Base-by-base conservation (phyloP, 2,888 invertebrate species). In the Chesias legatella region DNA sequence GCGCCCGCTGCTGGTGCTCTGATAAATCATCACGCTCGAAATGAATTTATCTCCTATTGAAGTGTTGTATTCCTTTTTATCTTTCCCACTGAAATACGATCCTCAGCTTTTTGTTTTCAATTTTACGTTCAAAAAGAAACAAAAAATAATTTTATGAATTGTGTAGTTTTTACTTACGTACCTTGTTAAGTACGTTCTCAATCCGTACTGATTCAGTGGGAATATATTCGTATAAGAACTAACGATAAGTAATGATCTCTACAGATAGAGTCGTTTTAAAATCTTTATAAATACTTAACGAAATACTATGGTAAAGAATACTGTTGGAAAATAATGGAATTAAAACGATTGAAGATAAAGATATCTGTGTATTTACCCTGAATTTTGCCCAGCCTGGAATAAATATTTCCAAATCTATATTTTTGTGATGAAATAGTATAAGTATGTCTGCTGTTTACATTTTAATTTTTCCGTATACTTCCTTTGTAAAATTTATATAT, bases 231-330 rank as follows among this genome's bases (percentile, higher is more conserved):
- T 68, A 56, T 55, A 48, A 60, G 57, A 63, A 61, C 66, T 71
- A 65, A 64, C 62, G 61, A 63, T 63, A 70, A 69, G 58, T n/a
- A n/a, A n/a, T n/a, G n/a, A n/a, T n/a, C n/a, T n/a, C n/a, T n/a
- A n/a, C n/a, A n/a, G n/a, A n/a, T 76, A 74, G 74, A 78, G 70
- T 73, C 72, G 58, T 63, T 63, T 64, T 54, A 62, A 58, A 51
- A 57, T 57, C 69, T 71, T 79, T 76, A 81, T 82, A 82, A 82
- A 82, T 82, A 79, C 79, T 77, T 71, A 81, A 77, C 72, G 66
- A 73, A 74, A 40, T 68, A 63, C 73, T 71, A 73, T 43, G 39
- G 36, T 64, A 67, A 75, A 78, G n/a, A n/a, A n/a, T n/a, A n/a
- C n/a, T n/a, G n/a, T n/a, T n/a, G n/a, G n/a, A n/a, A n/a, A n/a